Conservation (phyloP, 2,113 vertebrate genomes). For the Hippocampus guttulatus region DNA sequence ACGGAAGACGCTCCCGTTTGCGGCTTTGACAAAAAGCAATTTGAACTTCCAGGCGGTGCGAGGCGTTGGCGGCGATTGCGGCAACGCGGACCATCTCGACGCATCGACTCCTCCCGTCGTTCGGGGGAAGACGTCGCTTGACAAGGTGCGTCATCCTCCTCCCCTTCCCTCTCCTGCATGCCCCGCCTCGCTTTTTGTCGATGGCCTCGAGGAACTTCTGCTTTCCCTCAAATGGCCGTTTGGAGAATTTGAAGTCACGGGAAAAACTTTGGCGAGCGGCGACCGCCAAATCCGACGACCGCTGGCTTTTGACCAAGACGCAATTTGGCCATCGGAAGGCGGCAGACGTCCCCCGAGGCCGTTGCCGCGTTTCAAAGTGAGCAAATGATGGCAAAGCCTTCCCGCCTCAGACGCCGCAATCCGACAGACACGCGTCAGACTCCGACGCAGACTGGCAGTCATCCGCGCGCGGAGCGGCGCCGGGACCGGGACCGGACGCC, state of each 20-base stretch:
- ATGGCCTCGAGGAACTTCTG: too few species aligned
- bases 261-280: too few species aligned
- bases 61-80: slow-evolving; percentile 75
- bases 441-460: slow-evolving; percentile 56
- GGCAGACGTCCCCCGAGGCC: too few species aligned
- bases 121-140: slow-evolving; percentile 83
- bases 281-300: too few species aligned
- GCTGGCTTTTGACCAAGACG: too few species aligned
- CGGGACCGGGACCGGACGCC: slow-evolving; percentile 19
- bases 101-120: slow-evolving; percentile 81
- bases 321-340: too few species aligned
- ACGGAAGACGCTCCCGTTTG: background rate
- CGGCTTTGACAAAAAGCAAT: slow-evolving; percentile 1
- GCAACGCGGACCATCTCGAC: slow-evolving; percentile 62
- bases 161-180: too few species aligned
- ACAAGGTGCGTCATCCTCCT: slow-evolving; percentile 78
- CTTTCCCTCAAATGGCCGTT: too few species aligned
- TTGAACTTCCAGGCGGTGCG: slow-evolving; percentile 79
- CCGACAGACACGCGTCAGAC: slow-evolving; percentile 58
- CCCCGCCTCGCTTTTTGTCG: too few species aligned
- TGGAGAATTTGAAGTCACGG: too few species aligned
- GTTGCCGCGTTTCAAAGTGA: background rate
- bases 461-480: slow-evolving; percentile 9
- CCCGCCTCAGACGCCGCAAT: slow-evolving; percentile 47
- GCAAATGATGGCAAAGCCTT: background rate